A percentile compares a stretch with the other conserved stretches of the same genome.
phyloP scores from a whole-genome alignment of 64 coral and sea anemone species.

The Montipora foliosa region DNA sequence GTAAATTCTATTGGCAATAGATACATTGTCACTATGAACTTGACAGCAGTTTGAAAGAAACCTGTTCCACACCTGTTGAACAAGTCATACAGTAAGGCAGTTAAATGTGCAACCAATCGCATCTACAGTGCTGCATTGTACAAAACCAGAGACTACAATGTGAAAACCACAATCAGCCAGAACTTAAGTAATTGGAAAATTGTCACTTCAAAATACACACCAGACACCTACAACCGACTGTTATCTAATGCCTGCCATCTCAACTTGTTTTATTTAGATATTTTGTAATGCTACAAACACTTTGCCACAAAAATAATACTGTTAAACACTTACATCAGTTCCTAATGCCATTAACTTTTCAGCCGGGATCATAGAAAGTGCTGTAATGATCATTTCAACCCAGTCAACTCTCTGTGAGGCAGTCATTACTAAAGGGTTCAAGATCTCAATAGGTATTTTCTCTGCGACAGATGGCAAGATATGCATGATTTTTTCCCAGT shows the following conservation, averaged over 20 bases:
- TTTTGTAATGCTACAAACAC: too few species aligned
- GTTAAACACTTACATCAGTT: neutral
- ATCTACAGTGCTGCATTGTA: neutral
- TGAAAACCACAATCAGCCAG: too few species aligned
- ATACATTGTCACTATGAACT: neutral
- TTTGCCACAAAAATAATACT: too few species aligned
- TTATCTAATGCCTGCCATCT: neutral
- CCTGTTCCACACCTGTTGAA: slow-evolving; percentile 47
- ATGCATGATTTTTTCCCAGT: slow-evolving; percentile 27
- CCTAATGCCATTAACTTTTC: neutral
- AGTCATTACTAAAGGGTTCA: neutral
- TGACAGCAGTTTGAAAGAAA: slow-evolving; percentile 38
- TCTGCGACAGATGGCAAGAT: neutral
- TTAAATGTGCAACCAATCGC: neutral
- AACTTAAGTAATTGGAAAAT: too few species aligned
- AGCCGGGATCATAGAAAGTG: neutral
- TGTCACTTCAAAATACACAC: too few species aligned
- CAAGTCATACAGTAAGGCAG: neutral
- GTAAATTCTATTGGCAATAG: slow-evolving; percentile 12
- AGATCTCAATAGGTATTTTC: neutral
- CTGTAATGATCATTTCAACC: neutral
- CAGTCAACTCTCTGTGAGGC: neutral
- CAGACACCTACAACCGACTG: too few species aligned
- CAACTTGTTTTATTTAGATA: neutral
- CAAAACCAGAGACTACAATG: too few species aligned